Evolutionary conservation across 2,113 vertebrate genomes (phyloP), one percentile per base, ranked within the genome.

Genomic region (Callocephalon fimbriatum): DNA sequence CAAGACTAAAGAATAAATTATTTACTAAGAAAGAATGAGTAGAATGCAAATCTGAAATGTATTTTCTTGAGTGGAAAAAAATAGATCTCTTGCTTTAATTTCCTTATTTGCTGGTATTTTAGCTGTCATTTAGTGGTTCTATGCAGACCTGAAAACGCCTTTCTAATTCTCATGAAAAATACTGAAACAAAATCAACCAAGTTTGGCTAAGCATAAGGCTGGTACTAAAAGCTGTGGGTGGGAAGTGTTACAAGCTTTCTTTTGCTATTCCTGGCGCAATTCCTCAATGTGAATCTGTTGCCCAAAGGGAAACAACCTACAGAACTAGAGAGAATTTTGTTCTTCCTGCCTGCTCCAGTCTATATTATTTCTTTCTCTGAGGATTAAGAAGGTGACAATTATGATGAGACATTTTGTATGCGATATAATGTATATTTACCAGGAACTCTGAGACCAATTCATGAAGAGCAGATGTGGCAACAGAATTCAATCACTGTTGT

Each of bases 1-100:
- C 48, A 92, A 81, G 79, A 86, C 61, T 86, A 66, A 90, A 86
- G 68, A 91, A 86, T 88, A 91, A 93, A 93, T 86, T 88, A 83
- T 61, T 65, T 88, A 83, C 50, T 61, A 65, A 90, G 51, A 91
- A 38, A 87, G 44, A 81, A 88, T 11, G 26, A 90, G 16, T 27
- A 90, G 50, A 83, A 93, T 88, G 74, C 38, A 95, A 88, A 93
- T 70, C 26, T 67, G 25, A 73, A 90, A 83, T 54, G 4, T 31
- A 63, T 73, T 90, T 88, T 83, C 40, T 37, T 54, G 40, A 44
- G 20, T 35, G 12, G 70, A 68, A 65, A 93, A 78, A 19, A 6
- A 47, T 17, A 40, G 4, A 77, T 59, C 59, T 86, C 35, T 88
- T 87, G 59, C 50, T 86, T 67, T 83, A n/a, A 77, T 81, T 79